A percentile compares a stretch with the other conserved stretches of the same genome.
Conservation (phyloP, 2,888 invertebrate genomes). For the Calameuta pallipes region DNA sequence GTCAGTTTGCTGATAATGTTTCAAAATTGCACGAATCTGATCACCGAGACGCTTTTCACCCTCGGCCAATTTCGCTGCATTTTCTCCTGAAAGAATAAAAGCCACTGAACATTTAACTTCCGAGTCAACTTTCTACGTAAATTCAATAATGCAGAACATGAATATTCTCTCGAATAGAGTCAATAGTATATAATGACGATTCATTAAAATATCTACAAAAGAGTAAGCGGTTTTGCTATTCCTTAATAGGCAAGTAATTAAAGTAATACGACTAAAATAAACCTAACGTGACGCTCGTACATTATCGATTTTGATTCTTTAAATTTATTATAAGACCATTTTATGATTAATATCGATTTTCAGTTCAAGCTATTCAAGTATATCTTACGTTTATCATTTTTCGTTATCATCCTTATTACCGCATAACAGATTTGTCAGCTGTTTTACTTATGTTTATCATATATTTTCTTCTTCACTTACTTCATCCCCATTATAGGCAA, state of each 20-base stretch:
- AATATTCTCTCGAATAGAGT: no score
- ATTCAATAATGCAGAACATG: no score
- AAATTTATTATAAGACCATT: constrained; percentile 6
- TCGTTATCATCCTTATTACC: background rate
- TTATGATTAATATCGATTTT: background rate
- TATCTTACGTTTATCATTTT: background rate
- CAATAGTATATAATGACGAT: no score
- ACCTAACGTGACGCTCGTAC: constrained; percentile 5
- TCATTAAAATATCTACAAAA: no score
- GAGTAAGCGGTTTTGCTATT: no score
- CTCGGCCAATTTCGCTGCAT: constrained; percentile 50
- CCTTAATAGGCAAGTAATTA: background rate
- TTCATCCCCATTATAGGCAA: background rate
- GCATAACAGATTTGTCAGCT: background rate
- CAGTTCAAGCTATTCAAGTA: background rate
- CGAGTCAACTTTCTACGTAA: no score
- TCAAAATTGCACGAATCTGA: constrained; percentile 76
- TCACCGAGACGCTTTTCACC: constrained; percentile 79
- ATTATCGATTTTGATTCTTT: background rate
- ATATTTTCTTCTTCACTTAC: background rate
- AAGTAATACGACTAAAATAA: constrained; percentile 10
- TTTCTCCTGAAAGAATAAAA: constrained; percentile 41
- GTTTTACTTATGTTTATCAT: background rate
- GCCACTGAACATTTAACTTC: background rate
- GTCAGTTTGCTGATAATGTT: constrained; percentile 84